Base-by-base conservation (phyloP, 2,113 vertebrate genomes). In the Uria lomvia region DNA sequence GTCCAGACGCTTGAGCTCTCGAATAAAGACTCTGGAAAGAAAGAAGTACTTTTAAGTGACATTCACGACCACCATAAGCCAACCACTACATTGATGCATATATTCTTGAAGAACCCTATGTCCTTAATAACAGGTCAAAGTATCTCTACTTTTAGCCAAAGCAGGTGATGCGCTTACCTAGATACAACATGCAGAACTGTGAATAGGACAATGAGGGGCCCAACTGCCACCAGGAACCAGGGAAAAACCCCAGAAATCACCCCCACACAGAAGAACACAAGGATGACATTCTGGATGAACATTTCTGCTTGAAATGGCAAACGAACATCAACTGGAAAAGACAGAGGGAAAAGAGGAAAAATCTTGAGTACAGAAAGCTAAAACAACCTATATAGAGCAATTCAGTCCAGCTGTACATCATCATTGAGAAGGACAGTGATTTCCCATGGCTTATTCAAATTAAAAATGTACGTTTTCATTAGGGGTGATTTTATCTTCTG, bases 251-350 rank as follows among this genome's bases (percentile, higher is more conserved):
- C 98, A 72, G 98, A 96, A 49, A 99, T 99, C 91, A 99, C 98
- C 3, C 98, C 99, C 50, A 99, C 98, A 34, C 99, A 99, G 98
- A 99, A 99, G 97, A 99, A 98, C 42, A 99, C 99, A 92, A 99
- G 98, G 95, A 99, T 99, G 56, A 99, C 98, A 0, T 99, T 99
- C 97, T 99, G 99, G 95, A 99, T 99, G 90, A 99, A 99, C 99
- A 99, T 99, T 97, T 99, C 99, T 0, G 98, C 98, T 98, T 99
- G 99, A 97, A 99, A 99, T 0, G 99, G 99, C 96, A 99, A 98
- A 21, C 99, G 98, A 52, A 99, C 99, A 6, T 99, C 99, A 38
- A 99, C 99, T 99, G 96, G 66, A 88, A 66, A 84, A 67, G 40
- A 66, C 0, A 27, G 66, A 88, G 74, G 43, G 78, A 78, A 83